These are phyloP conservation scores for Oligia fasciuncula DNA, from an alignment of 2,888 invertebrate species.

Conservation along the genomic window DNA sequence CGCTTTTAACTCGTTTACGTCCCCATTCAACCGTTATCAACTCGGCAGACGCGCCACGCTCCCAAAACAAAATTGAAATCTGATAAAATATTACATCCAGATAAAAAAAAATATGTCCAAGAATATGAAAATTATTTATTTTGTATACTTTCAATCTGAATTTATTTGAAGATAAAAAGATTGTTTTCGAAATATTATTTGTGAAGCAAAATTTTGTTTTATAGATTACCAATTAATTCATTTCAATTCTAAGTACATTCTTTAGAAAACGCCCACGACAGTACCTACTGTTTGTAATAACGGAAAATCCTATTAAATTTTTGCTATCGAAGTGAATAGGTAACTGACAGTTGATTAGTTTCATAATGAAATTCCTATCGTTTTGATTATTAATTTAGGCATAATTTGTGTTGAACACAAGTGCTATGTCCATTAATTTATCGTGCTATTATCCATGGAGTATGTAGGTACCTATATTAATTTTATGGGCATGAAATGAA, in stretches of 20 bases:
- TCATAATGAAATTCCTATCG: slow-evolving; percentile 69
- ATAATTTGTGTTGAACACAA: slow-evolving; percentile 42
- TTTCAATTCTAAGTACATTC: slow-evolving; percentile 11
- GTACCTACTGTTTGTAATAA: slow-evolving; percentile 49
- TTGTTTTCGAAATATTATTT: background rate
- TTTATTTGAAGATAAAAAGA: background rate
- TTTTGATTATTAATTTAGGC: slow-evolving; percentile 49
- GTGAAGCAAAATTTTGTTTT: background rate
- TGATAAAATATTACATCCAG: background rate
- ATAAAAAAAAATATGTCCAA: background rate
- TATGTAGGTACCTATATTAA: background rate
- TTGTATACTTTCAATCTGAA: background rate
- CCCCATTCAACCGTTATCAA: background rate
- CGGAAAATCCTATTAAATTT: slow-evolving; percentile 56
- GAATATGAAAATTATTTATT: background rate
- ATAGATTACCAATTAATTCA: slow-evolving; percentile 26
- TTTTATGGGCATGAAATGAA: background rate
- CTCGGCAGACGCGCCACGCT: background rate
- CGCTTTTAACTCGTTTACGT: slow-evolving; percentile 18
- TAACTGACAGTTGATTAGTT: slow-evolving; percentile 69
- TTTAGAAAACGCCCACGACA: slow-evolving; percentile 37
- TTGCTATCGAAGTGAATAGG: slow-evolving; percentile 61
- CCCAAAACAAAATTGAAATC: background rate
- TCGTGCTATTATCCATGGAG: slow-evolving; percentile 1
- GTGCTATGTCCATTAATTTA: slow-evolving; percentile 29